Conservation (phyloP, 2,113 vertebrate genomes). For the Candoia aspera region DNA sequence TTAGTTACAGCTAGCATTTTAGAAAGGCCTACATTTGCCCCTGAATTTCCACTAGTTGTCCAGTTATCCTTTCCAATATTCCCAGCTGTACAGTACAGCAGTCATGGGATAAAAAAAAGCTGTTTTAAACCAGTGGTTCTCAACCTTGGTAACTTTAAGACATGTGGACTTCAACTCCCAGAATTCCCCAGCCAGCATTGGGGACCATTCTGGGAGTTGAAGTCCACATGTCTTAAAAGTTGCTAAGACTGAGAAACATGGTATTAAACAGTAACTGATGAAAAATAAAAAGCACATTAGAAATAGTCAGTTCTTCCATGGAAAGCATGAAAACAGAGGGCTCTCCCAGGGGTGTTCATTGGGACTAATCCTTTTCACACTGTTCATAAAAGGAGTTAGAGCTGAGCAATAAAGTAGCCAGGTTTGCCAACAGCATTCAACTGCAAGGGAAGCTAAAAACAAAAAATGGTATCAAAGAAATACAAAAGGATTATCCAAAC, state of each 20-base stretch:
- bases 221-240: no score
- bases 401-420: neutral
- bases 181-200: no score
- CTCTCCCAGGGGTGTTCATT: neutral
- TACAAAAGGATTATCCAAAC: neutral
- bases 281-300: neutral
- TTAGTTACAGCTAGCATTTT: neutral
- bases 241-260: no score
- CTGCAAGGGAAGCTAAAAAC: neutral
- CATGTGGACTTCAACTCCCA: no score
- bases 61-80: neutral
- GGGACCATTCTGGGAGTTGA: no score
- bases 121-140: neutral
- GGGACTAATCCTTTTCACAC: neutral
- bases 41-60: neutral
- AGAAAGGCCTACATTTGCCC: neutral
- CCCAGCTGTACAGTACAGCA: neutral
- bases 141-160: no score
- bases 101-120: neutral
- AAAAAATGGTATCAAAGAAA: neutral
- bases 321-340: neutral
- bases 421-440: neutral
- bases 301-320: neutral
- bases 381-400: neutral
- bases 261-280: neutral